These are phyloP conservation scores for Passer montanus DNA, from an alignment of 2,113 vertebrate genomes.

Conservation along the genomic window DNA sequence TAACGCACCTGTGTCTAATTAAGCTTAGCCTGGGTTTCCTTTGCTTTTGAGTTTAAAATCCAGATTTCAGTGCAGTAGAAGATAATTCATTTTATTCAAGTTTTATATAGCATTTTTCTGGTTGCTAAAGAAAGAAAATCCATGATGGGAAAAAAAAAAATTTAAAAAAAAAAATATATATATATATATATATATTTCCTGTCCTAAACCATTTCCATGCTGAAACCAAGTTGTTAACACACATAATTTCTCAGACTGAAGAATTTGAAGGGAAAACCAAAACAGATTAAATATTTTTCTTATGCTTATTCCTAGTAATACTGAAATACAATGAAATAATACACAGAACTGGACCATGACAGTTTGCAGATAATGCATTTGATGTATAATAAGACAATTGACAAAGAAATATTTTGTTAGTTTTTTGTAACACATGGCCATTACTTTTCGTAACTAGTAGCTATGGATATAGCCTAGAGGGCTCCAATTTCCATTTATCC, in stretches of 20 bases:
- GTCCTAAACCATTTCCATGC: background rate
- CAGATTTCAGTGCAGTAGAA: background rate
- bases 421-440: background rate
- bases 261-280: background rate
- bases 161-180: too few relatives aligned
- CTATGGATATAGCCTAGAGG: background rate
- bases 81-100: background rate
- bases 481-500: background rate
- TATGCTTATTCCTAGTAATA: background rate
- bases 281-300: background rate
- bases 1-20: rapidly evolving
- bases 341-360: background rate
- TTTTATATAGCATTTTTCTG: background rate
- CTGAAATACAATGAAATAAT: background rate
- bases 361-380: background rate
- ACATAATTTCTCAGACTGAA: background rate
- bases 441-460: background rate
- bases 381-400: background rate
- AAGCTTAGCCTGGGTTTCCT: background rate
- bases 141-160: background rate
- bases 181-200: background rate
- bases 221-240: background rate
- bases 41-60: background rate
- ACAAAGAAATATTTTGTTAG: background rate
- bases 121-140: background rate